Base-by-base conservation (phyloP, 2,888 invertebrate species). In the Papilio gigon region DNA sequence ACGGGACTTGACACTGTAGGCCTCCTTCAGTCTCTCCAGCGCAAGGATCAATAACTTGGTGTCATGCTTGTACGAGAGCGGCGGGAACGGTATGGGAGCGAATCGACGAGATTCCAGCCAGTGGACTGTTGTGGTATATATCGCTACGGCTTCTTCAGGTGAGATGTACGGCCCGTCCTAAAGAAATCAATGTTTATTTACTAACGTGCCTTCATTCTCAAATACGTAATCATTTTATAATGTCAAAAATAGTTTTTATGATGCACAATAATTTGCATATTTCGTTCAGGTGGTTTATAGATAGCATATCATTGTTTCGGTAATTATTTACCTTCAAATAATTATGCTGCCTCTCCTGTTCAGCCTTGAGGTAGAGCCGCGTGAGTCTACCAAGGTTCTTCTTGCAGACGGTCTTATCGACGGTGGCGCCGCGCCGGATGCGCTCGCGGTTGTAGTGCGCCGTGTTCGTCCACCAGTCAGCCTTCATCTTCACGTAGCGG, bases 381-480 rank as follows among this genome's bases (percentile, higher is more conserved):
- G 99, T 99, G 62, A 99, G 93, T n/a, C 99, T 94, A 1, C 99
- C 99, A 74, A 99, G 94, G 92, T 99, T 99, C 93, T 99, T 99
- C 92, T 99, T 99, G 88, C 99, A 99, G 0, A 99, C 99, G 0
- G 99, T 99, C 88, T 99, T 99, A 86, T 99, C 99, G 17, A 99
- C 99, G 0, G 99, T 99, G 62, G 99, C 99, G n/a, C 99, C 99
- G 77, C 99, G 95, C 3, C 99, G 95, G 75, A 99, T 99, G 79
- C 99, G 94, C 89, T 99, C 99, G 50, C 99, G 94, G 91, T 99
- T 99, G 89, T 99, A 99, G 87, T 99, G 99, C 0, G 99, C 99
- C 0, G 99, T 99, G 88, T 99, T 99, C 0, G 99, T 99, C 99
- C 99, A 99, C 99, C 99, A 99, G 88, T 99, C 99, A 0, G 99